Conservation (phyloP, 2,113 vertebrate species). For the Brachirus orientalis region DNA sequence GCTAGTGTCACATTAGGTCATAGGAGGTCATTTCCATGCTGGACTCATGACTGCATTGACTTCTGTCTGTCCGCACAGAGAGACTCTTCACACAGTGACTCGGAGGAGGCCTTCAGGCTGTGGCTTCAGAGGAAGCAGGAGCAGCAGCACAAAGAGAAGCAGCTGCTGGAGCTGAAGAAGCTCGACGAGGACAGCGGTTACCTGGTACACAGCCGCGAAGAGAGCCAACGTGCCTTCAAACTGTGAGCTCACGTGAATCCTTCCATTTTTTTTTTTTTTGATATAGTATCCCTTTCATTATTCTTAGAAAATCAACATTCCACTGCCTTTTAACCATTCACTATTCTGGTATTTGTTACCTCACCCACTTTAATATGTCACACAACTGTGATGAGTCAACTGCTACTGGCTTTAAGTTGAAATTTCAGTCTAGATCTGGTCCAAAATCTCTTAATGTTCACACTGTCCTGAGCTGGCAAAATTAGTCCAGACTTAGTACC, state of each 20-base stretch:
- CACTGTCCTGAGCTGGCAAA: no score
- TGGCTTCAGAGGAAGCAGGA: slow-evolving; percentile 94
- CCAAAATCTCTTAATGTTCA: no score
- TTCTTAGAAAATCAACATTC: no score
- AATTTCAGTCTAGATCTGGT: no score
- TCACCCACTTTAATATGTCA: no score
- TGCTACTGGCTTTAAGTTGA: no score
- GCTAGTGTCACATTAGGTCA: not conserved
- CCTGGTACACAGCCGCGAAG: slow-evolving; percentile 84
- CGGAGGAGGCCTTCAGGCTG: slow-evolving; percentile 86
- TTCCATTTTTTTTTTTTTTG: not conserved
- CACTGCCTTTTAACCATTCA: no score
- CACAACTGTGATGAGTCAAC: no score
- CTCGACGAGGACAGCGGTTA: slow-evolving; percentile 85
- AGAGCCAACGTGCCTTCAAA: slow-evolving; percentile 91
- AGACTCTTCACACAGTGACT: slow-evolving; percentile 78
- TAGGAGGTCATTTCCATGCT: no score
- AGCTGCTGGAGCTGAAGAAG: slow-evolving; percentile 86
- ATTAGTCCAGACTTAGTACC: no score
- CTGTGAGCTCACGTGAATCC: slow-evolving; percentile 80
- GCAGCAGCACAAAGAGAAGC: slow-evolving; percentile 88
- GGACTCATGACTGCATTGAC: not conserved
- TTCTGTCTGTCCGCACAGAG: slow-evolving; percentile 68
- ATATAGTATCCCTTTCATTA: no score
- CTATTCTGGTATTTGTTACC: no score